A percentile compares a stretch with the other conserved stretches of the same genome.
phyloP scores from a whole-genome alignment of 2,888 invertebrate species.

The Apodemia zela region DNA sequence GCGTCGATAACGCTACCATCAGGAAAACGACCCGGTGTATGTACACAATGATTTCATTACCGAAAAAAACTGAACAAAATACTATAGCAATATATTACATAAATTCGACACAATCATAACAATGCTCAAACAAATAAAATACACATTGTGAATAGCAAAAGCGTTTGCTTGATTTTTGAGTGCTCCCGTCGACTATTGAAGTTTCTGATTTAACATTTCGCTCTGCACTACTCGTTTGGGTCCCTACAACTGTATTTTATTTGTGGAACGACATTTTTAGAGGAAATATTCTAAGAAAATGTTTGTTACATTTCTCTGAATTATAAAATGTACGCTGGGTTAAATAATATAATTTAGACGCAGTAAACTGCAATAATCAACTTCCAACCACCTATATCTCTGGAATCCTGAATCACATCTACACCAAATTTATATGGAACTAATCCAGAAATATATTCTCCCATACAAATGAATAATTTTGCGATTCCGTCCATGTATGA shows the following conservation, averaged over 20 bases:
- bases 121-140: background rate
- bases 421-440: too few species aligned
- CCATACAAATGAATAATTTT: too few species aligned
- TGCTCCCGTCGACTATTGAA: slow-evolving; percentile 4
- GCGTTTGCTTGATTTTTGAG: slow-evolving; percentile 10
- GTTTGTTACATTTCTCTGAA: background rate
- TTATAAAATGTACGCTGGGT: background rate
- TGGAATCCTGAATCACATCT: too few species aligned
- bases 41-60: background rate
- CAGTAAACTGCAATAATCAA: too few species aligned
- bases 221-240: background rate
- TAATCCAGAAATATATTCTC: too few species aligned
- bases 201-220: slow-evolving; percentile 1
- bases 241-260: background rate
- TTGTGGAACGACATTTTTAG: background rate
- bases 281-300: background rate
- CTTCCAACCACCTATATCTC: too few species aligned
- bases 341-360: background rate
- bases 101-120: background rate
- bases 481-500: too few species aligned
- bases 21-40: background rate
- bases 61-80: background rate
- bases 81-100: background rate
- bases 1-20: too few species aligned
- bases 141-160: slow-evolving; percentile 2